Base-by-base conservation (phyloP, 2,113 vertebrate genomes). In the Pluvianellus socialis region DNA sequence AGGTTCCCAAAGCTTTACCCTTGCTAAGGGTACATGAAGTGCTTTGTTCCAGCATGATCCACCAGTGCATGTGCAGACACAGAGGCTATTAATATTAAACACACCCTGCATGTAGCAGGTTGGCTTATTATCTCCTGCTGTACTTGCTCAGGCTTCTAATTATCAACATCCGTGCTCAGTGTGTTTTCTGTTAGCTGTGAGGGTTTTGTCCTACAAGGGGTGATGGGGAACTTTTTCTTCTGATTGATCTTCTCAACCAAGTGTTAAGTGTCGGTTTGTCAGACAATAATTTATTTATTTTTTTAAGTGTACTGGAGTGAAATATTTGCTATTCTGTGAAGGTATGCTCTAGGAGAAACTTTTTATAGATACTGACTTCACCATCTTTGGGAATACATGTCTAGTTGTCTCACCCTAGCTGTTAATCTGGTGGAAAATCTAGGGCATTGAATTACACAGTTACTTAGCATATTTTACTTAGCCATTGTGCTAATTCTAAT, bases 401-500 rank as follows among this genome's bases (percentile, higher is more conserved):
- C 28, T 72, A 52, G 38, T 84, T 89, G 47, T 63, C 77, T 47
- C 32, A 79, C 6, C 20, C 16, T 44, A 73, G 45, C 28, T 77
- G 80, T 76, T 96, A 97, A 97, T 97, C 92, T 91, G 28, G 56
- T 95, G 95, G 92, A 97, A 95, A 81, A 97, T 96, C 96, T 96
- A 87, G 83, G 70, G 84, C 73, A 70, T 89, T 87, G 68, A 50
- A n/a, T 96, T 94, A 87, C 89, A 91, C 35, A 61, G 21, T 68
- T 91, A 79, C 58, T 94, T 96, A 91, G 73, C 86, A 91, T 95
- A 85, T 90, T 97, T 95, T 90, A 91, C 81, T 82, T 49, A 82
- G n/a, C 28, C 73, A 73, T 58, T 85, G 26, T 88, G 50, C 35
- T 91, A 88, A 79, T 91, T 91, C 77, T 76, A 82, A 73, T 47